phyloP scores from a whole-genome alignment of 2,113 vertebrate species.

The Tympanuchus pallidicinctus region DNA sequence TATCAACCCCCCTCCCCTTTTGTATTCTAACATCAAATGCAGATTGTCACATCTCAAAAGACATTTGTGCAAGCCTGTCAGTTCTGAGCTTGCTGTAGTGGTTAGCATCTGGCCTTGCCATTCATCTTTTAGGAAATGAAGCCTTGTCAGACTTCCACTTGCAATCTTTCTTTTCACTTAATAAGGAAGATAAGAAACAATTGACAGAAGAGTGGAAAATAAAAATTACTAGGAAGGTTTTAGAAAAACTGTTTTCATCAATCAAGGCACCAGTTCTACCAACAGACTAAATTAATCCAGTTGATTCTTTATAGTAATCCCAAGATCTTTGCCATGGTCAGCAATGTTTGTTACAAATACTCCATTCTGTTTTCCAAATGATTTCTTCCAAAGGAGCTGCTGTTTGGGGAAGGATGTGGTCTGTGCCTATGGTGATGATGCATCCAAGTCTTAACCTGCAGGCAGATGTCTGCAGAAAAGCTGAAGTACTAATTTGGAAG shows the following conservation, averaged over 20 bases:
- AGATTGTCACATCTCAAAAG: not conserved
- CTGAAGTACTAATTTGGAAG: not conserved
- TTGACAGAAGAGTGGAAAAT: not conserved
- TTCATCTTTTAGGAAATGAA: not conserved
- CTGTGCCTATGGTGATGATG: not conserved
- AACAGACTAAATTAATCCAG: not conserved
- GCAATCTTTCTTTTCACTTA: not conserved
- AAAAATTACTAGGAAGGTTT: not conserved
- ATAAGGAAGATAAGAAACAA: not conserved
- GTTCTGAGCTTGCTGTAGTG: not conserved
- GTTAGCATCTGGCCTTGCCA: not conserved
- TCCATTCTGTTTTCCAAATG: not conserved
- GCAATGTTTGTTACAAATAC: not conserved
- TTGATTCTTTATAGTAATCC: not conserved
- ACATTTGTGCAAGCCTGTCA: not conserved
- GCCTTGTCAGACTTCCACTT: not conserved
- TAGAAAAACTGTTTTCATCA: not conserved
- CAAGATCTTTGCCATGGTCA: not conserved
- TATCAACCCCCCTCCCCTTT: not conserved
- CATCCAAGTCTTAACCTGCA: not conserved
- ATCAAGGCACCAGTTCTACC: not conserved
- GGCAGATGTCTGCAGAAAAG: not conserved
- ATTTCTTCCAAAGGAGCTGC: not conserved
- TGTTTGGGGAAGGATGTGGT: not conserved
- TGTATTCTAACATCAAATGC: not conserved